A percentile compares a stretch with the other conserved stretches of the same genome.
Conservation (phyloP, 2,888 invertebrate species). For the Corythucha ciliata region DNA sequence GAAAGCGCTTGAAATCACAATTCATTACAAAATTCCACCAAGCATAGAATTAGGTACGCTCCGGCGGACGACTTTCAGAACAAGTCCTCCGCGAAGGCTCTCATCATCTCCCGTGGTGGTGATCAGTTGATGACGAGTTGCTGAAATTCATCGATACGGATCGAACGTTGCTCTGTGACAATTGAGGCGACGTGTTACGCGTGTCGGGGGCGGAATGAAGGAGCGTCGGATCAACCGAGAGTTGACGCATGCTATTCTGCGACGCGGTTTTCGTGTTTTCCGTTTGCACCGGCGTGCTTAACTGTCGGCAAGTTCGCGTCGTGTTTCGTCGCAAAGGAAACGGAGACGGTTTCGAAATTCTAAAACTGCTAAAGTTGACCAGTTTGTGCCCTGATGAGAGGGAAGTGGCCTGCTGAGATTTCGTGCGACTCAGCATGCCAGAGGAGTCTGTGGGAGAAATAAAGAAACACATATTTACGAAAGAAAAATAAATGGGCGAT, state of each 20-base stretch:
- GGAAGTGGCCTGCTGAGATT: constrained; percentile 37
- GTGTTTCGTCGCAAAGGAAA: constrained; percentile 33
- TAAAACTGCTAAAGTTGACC: constrained; percentile 37
- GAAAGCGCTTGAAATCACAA: no score
- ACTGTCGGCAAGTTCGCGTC: constrained; percentile 28
- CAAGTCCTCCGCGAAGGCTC: no score
- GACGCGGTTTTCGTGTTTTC: constrained; percentile 24
- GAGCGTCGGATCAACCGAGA: constrained; percentile 34
- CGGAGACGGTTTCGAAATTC: constrained; percentile 35
- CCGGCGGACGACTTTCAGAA: no score
- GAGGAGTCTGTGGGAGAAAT: constrained; percentile 41
- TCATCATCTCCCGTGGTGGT: constrained; percentile 18
- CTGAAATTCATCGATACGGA: constrained; percentile 34
- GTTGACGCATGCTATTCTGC: constrained; percentile 33
- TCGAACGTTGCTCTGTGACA: constrained; percentile 29
- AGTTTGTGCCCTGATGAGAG: constrained; percentile 32
- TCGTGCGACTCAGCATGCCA: constrained; percentile 44
- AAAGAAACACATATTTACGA: no score
- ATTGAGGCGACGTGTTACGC: constrained; percentile 27
- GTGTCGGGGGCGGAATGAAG: constrained; percentile 35
- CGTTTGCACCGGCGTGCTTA: constrained; percentile 24
- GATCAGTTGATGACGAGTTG: constrained; percentile 21
- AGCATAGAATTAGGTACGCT: no score
- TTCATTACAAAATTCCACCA: no score
- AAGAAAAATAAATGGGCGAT: no score